These are phyloP conservation scores for Solenodon paradoxus DNA, from an alignment of 2,113 vertebrate genomes.

Conservation along the genomic window DNA sequence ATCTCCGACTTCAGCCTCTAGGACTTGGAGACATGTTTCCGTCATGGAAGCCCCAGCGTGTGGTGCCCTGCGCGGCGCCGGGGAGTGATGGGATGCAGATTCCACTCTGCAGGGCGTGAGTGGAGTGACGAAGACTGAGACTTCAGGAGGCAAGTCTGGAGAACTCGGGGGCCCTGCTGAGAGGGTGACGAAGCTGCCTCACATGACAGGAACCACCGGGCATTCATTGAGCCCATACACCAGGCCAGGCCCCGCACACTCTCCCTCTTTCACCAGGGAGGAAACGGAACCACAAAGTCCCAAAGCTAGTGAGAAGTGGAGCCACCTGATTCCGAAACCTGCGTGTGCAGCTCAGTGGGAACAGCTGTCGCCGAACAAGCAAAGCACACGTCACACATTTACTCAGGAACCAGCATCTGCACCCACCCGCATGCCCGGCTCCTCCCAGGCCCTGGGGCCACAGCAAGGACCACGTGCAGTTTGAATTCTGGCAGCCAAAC, in stretches of 20 bases:
- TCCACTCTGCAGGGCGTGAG: not conserved
- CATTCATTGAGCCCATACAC: not conserved
- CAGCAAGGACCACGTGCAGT: no score
- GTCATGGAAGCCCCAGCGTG: not conserved
- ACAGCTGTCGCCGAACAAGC: not conserved
- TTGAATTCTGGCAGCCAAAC: not conserved
- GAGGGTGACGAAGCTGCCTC: not conserved
- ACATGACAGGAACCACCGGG: not conserved
- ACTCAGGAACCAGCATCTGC: not conserved
- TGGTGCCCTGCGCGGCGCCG: no score
- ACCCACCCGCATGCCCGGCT: not conserved
- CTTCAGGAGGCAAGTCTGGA: not conserved
- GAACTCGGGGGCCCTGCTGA: not conserved
- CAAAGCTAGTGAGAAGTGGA: not conserved
- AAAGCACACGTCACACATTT: no score
- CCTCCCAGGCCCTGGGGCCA: not conserved
- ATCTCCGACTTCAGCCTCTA: not conserved
- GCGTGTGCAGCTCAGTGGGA: not conserved
- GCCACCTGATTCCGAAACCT: not conserved
- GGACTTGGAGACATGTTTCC: not conserved
- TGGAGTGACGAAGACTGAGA: not conserved
- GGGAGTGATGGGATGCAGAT: no score
- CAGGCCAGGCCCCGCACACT: no score
- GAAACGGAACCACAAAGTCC: not conserved
- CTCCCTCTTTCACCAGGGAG: not conserved